These are phyloP conservation scores for Manis crassicaudata DNA, from an alignment of 2,797 vertebrate genomes.

Conservation along the genomic window DNA sequence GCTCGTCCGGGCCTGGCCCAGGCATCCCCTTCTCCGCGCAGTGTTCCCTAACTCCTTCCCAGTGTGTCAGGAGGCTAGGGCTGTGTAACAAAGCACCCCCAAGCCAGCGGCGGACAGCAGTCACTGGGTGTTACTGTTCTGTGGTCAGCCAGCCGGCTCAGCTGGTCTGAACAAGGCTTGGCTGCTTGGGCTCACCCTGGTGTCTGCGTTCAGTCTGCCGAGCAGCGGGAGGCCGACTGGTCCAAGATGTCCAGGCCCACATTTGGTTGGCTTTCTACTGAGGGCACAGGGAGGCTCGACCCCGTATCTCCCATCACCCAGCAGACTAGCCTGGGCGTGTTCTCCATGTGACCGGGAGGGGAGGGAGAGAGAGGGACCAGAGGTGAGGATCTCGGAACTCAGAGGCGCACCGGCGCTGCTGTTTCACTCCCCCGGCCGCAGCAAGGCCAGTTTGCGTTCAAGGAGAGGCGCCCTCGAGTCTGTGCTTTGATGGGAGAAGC, in stretches of 20 bases:
- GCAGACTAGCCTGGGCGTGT: background rate
- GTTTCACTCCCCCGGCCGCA: background rate
- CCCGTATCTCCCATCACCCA: background rate
- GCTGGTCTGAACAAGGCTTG: background rate
- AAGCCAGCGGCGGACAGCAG: background rate
- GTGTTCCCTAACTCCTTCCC: background rate
- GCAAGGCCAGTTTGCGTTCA: background rate
- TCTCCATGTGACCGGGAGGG: background rate
- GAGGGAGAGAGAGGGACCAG: background rate
- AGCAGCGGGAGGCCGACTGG: background rate
- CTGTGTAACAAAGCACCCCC: background rate
- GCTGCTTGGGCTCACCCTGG: background rate
- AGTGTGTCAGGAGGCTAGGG: background rate
- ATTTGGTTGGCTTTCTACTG: background rate
- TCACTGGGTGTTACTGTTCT: fast-evolving
- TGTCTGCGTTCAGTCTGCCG: background rate
- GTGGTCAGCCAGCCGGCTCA: background rate
- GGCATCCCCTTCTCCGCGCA: background rate
- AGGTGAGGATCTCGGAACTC: background rate
- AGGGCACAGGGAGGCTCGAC: background rate
- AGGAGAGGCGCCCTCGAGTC: background rate
- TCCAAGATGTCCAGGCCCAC: background rate
- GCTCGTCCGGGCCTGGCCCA: background rate
- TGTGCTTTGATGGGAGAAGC: background rate
- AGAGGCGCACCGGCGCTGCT: background rate